Evolutionary conservation across 2,797 vertebrate genomes (phyloP).

Genomic region (Nasua narica): DNA sequence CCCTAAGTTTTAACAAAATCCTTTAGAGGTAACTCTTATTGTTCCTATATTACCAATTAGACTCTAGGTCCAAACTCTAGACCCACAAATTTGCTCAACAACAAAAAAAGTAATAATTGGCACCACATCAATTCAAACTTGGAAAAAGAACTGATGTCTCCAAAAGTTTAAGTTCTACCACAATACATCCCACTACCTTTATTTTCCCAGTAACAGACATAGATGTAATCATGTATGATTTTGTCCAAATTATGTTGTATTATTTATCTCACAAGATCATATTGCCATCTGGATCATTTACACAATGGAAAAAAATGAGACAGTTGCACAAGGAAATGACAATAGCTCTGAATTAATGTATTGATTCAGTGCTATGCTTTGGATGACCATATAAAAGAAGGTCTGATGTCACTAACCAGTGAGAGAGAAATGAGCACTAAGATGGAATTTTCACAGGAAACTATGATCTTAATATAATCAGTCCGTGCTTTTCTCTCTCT

Average conservation of each 20-base stretch:
- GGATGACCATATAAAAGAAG: background rate
- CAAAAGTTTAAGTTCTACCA: background rate
- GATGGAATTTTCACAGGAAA: slow-evolving; percentile 35
- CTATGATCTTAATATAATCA: slow-evolving; percentile 36
- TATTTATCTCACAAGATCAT: slow-evolving; percentile 38
- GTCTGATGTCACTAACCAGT: background rate
- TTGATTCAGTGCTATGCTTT: slow-evolving; percentile 17
- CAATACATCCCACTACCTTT: background rate
- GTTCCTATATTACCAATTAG: background rate
- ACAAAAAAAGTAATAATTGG: background rate
- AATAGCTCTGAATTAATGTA: slow-evolving; percentile 36
- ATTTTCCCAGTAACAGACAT: background rate
- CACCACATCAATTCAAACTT: background rate
- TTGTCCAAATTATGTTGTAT: background rate
- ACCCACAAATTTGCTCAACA: background rate
- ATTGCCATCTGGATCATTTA: slow-evolving; percentile 52
- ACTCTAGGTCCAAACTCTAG: background rate
- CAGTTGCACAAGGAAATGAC: slow-evolving; percentile 29
- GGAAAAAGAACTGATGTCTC: background rate
- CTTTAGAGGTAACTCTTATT: background rate
- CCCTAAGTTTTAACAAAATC: background rate
- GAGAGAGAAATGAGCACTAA: background rate
- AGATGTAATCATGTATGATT: background rate
- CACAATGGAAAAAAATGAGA: slow-evolving; percentile 30
- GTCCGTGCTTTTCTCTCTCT: background rate